Base-by-base conservation (phyloP, 2,888 invertebrate genomes). In the Shargacucullia verbasci region DNA sequence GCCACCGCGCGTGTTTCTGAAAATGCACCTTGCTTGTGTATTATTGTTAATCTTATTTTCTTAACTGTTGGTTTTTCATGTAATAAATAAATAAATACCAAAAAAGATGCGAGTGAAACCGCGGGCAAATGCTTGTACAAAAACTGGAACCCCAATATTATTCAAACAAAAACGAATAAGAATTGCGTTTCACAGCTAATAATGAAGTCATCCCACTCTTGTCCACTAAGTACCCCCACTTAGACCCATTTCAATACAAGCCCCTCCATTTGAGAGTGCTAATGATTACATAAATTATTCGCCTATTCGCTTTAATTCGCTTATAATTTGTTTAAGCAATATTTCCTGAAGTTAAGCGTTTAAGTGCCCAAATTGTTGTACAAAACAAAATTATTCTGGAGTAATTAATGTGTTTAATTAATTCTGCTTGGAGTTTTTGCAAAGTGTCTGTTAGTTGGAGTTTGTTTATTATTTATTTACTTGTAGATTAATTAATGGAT, bases 221-320 rank as follows among this genome's bases (percentile, higher is more conserved):
- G 39, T 35, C 13, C 14, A 33, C 10, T n/a, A 53, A 46, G 8
- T 20, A 46, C 40, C 47, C 31, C 2, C 7, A 48, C 9, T 53
- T 11, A 15, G 45, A 40, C 40, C 25, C 9, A 11, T 59, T 52
- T 37, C 14, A 31, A 15, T 59, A 56, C 52, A 50, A 20, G 8
- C 27, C 35, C 15, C 35, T 33, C 10, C 12, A 14, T 39, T 40
- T 11, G 20, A 29, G 14, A 37, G 15, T 40, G 52, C 25, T 56
- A 60, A 63, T 59, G 33, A 73, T 70, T 66, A 35, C 39, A 60
- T 63, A 55, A 73, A 70, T 63, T 46, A 63, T 52, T 43, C 47
- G 12, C 34, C 31, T 59, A 37, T 59, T 60, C 41, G 12, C 27
- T 54, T 34, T 62, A 66, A 63, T 44, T 15, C 48, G 13, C 34